Evolutionary conservation across 2,888 invertebrate genomes (phyloP), one percentile per base, ranked within the genome.

Genomic region (Scrobipalpa costella): DNA sequence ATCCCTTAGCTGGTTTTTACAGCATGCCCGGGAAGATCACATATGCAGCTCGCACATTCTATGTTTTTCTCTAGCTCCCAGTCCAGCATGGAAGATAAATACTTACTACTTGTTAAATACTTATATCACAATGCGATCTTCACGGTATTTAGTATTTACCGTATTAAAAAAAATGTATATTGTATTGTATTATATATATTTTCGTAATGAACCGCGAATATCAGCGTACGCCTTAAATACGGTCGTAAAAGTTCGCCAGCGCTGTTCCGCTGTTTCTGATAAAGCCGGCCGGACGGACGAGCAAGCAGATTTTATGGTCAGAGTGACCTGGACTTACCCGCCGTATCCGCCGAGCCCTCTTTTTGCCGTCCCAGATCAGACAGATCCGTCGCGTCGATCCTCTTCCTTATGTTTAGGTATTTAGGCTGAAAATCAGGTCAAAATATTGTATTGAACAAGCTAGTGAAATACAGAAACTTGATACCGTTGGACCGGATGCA

Each of bases 261-360:
- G 67, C 65, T 70, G 64, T 69, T 67, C 70, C 66, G 68, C 58
- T 64, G 66, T 65, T 69, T 66, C 67, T 34, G 55, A 55, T 55
- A 55, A 55, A 55, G 55, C 55, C 15, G 57, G 55, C 55, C 15
- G 57, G 34, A 64, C 63, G 59, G 59, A 64, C 63, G 60, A 65
- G 65, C 68, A 66, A 44, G 44, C 44, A 47, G 59, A 36, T 34
- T 73, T 67, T 71, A 71, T 71, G 71, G 69, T 66, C 66, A 68
- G 65, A 66, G 66, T 68, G 71, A 71, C 69, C 69, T 60, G 68
- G 63, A 63, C 69, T 33, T 34, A 34, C 34, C 6, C 59, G 6
- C 50, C 66, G 72, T 71, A 73, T 80, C 77, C 76, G 77, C 71
- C 71, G 72, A 63, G 62, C 65, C 63, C 70, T 65, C 67, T 67